Evolutionary conservation across 2,888 invertebrate genomes (phyloP).

Genomic region (Cryptocephalus moraei): DNA sequence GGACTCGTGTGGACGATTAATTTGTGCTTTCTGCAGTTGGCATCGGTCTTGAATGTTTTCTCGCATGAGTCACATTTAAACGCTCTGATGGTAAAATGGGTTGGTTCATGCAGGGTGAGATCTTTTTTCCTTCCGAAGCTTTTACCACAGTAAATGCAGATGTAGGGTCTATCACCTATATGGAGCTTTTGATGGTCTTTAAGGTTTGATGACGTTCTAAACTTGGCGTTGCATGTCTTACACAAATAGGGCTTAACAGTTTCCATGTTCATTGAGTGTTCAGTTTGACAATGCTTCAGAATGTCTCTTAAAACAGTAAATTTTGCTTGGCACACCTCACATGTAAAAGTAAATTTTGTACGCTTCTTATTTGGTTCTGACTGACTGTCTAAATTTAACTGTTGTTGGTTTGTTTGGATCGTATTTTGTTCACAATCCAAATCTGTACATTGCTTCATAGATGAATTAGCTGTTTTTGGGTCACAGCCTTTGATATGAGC

Average conservation of each 20-base stretch:
- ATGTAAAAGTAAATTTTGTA: slow-evolving; percentile 12
- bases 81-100: slow-evolving; percentile 23
- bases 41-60: slow-evolving; percentile 27
- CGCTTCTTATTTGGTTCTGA: not conserved
- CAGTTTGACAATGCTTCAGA: slow-evolving; percentile 19
- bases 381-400: too few relatives aligned
- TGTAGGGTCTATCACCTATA: slow-evolving; percentile 21
- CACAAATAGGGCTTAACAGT: slow-evolving; percentile 25
- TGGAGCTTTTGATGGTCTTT: slow-evolving; percentile 27
- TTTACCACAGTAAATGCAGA: slow-evolving; percentile 34
- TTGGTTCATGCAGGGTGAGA: slow-evolving; percentile 24
- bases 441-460: too few relatives aligned
- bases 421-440: not conserved
- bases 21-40: slow-evolving; percentile 23
- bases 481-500: not conserved
- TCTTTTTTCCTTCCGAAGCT: slow-evolving; percentile 30
- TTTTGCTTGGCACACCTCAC: slow-evolving; percentile 21
- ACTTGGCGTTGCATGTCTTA: slow-evolving; percentile 22
- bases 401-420: too few relatives aligned
- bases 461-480: too few relatives aligned
- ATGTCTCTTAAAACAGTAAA: slow-evolving; percentile 21
- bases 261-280: slow-evolving; percentile 21
- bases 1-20: too few relatives aligned
- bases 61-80: slow-evolving; percentile 25
- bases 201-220: slow-evolving; percentile 24